Conservation (phyloP, 2,797 vertebrate genomes). For the Hydrophis major region DNA sequence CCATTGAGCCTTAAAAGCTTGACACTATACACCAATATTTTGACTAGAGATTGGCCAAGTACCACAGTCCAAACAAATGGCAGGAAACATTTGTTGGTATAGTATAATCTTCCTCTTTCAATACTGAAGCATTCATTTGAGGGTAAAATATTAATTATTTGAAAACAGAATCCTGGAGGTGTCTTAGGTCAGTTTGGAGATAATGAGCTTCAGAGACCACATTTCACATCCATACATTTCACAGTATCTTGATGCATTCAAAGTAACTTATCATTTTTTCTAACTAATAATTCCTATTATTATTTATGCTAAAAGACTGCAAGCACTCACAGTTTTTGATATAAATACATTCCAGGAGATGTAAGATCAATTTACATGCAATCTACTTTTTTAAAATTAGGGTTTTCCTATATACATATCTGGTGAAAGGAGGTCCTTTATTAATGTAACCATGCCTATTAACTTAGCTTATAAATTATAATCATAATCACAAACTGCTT, state of each 20-base stretch:
- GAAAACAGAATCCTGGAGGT: background rate
- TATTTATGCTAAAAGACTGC: constrained; percentile 35
- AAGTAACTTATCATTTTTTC: background rate
- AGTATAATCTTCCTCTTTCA: background rate
- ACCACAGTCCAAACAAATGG: background rate
- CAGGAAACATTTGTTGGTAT: background rate
- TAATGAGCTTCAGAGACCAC: background rate
- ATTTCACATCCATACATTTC: background rate
- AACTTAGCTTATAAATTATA: constrained; percentile 21
- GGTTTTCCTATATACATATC: constrained; percentile 9
- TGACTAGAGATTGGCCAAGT: background rate
- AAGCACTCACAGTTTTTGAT: constrained; percentile 17
- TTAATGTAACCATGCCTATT: background rate
- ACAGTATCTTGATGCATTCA: constrained; percentile 10
- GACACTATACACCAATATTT: background rate
- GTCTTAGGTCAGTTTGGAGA: background rate
- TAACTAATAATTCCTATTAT: constrained; percentile 1
- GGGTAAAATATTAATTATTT: background rate
- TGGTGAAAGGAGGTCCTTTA: background rate
- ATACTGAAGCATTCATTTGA: background rate
- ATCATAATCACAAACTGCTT: background rate
- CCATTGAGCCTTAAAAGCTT: background rate
- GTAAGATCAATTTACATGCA: constrained; percentile 1
- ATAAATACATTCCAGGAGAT: constrained; percentile 34
- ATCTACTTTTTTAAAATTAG: constrained; percentile 18